Base-by-base conservation (phyloP, 2,113 vertebrate genomes). In the Silurus glanis region DNA sequence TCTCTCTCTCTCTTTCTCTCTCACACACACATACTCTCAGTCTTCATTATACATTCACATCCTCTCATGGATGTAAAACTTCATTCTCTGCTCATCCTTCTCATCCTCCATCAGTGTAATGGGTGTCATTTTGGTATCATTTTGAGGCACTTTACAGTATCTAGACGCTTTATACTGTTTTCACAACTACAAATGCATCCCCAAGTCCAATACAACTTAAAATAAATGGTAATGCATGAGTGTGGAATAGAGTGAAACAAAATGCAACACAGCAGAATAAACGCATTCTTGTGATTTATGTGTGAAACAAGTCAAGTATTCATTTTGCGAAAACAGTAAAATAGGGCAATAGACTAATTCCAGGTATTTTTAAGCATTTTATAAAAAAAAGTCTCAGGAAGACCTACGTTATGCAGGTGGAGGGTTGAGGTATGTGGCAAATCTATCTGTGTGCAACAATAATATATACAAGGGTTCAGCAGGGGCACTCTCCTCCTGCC, bases 61-160 rank as follows among this genome's bases (percentile, higher is more conserved):
- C 66, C 66, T 45, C 61, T 78, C 7, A 1, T 83, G 61, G 71
- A 76, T 55, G 45, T 67, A 37, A 80, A 79, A 56, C 83, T 84
- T 87, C 67, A 85, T 82, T 74, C 49, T 55, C 56, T 45, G 59
- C 67, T 88, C 78, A 80, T 80, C 62, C 61, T 78, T 88, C 47
- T 88, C 83, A 78, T 83, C 49, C 67, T 87, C 85, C 86, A 83
- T 87, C 86, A 87, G 80, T 67, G 28, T 87, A 87, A 87, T 83
- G 86, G 72, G 59, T 83, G 61, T 83, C 81, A 87, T 87, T 87
- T 83, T 28, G 51, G 58, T 47, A 67, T 83, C 71, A 87, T 87
- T 83, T 87, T 67, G 71, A 58, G 59, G 25, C 80, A 87, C 72
- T 87, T 87, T 80, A 83, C 66, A 78, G 25, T 51, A 76, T 86